Percentiles rank a stretch among this genome's conserved stretches.
Evolutionary conservation across 2,888 invertebrate species (phyloP).

Genomic region (Ochropleura leucogaster): DNA sequence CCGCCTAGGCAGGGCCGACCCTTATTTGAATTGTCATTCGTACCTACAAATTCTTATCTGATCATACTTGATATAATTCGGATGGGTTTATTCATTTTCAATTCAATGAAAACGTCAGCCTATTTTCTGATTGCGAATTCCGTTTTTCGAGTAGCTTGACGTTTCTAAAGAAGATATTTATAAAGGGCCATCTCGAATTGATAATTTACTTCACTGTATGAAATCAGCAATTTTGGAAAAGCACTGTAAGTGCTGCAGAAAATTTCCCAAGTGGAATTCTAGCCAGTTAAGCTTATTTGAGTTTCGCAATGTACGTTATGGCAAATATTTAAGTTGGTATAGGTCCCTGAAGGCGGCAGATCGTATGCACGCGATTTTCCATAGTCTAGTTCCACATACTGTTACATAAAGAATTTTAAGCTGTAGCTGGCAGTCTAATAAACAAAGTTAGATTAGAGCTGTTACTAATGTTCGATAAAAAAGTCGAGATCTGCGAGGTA

Average conservation of each 20-base stretch:
- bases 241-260: slow-evolving; percentile 53
- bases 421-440: slow-evolving; percentile 46
- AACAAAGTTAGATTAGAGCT: slow-evolving; percentile 67
- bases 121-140: slow-evolving; percentile 63
- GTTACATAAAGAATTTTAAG: slow-evolving; percentile 35
- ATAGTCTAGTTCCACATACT: slow-evolving; percentile 26
- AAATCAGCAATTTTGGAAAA: slow-evolving; percentile 59
- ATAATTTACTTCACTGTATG: slow-evolving; percentile 62
- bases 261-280: slow-evolving; percentile 59
- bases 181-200: slow-evolving; percentile 52
- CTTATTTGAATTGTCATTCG: slow-evolving; percentile 67
- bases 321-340: slow-evolving; percentile 61
- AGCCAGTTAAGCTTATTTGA: slow-evolving; percentile 57
- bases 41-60: slow-evolving; percentile 69
- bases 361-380: slow-evolving; percentile 37
- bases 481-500: slow-evolving; percentile 71
- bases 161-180: slow-evolving; percentile 58
- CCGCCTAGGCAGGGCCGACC: slow-evolving; percentile 61
- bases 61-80: slow-evolving; percentile 70
- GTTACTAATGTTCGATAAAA: slow-evolving; percentile 76
- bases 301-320: slow-evolving; percentile 46
- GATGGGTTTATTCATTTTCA: slow-evolving; percentile 69
- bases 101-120: slow-evolving; percentile 67
- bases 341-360: slow-evolving; percentile 31
- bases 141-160: slow-evolving; percentile 49